These are phyloP conservation scores for Acrocephalus scirpaceus DNA, from an alignment of 2,797 vertebrate genomes.

Conservation along the genomic window DNA sequence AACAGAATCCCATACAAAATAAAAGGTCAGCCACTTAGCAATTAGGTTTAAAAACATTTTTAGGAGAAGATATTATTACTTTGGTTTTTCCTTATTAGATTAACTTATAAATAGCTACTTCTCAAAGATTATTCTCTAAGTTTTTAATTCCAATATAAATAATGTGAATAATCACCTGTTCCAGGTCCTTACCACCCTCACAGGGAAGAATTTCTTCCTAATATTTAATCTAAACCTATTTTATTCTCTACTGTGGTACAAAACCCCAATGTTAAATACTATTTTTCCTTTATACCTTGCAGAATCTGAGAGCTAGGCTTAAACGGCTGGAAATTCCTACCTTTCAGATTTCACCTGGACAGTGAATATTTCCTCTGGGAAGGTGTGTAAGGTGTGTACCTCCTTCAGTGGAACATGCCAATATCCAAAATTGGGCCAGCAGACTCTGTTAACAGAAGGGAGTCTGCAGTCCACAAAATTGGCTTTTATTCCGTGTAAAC, in stretches of 20 bases:
- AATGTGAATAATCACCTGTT: not conserved
- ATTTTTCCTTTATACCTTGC: not conserved
- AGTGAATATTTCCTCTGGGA: accelerated
- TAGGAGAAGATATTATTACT: not conserved
- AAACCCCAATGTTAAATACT: not conserved
- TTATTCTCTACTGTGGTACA: not conserved
- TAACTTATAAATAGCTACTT: not conserved
- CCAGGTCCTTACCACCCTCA: not conserved
- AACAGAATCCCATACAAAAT: not conserved
- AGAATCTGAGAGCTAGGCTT: not conserved
- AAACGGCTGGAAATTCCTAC: not conserved
- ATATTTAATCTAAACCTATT: not conserved
- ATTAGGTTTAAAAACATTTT: not conserved
- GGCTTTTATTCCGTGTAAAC: accelerated
- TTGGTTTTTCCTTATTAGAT: not conserved
- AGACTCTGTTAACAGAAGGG: accelerated
- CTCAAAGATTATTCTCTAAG: not conserved
- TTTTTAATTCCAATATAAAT: not conserved
- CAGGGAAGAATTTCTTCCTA: not conserved
- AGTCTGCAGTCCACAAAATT: accelerated
- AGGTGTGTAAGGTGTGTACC: not conserved
- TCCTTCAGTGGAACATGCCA: not conserved
- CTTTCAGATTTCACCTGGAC: not conserved
- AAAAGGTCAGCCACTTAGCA: not conserved
- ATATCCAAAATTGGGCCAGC: accelerated